Evolutionary conservation across 2,797 vertebrate genomes (phyloP).

Genomic region (Periparus ater): DNA sequence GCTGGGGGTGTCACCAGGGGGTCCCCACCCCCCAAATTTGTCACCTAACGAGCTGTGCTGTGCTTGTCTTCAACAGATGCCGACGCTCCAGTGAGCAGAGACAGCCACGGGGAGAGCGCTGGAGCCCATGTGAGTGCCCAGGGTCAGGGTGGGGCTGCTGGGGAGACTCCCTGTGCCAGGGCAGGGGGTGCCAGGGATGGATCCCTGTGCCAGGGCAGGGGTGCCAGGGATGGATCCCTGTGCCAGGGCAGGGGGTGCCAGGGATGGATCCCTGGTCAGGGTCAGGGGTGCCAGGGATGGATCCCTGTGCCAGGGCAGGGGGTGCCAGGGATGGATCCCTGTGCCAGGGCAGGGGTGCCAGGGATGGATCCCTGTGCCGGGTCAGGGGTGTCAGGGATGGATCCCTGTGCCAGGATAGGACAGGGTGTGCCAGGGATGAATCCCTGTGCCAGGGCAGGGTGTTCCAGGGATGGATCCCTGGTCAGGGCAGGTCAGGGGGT

Average conservation of each 20-base stretch:
- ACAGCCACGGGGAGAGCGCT: slow-evolving; percentile 49
- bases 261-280: neutral
- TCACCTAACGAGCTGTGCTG: rapidly evolving
- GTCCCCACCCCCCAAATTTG: rapidly evolving
- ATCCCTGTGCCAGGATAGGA: no score
- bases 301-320: neutral
- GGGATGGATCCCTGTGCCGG: neutral
- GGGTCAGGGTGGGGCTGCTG: rapidly evolving
- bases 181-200: neutral
- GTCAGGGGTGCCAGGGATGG: neutral
- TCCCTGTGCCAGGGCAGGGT: neutral
- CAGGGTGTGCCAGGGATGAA: rapidly evolving
- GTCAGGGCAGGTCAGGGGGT: no score
- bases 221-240: neutral
- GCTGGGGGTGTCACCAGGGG: neutral
- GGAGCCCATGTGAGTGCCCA: slow-evolving; percentile 56
- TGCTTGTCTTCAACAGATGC: slow-evolving; percentile 71
- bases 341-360: neutral
- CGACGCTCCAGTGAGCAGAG: slow-evolving; percentile 47
- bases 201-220: neutral
- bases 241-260: neutral
- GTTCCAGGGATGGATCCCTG: neutral
- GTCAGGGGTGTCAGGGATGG: neutral
- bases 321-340: neutral
- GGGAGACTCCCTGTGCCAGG: no score